Evolutionary conservation across 2,888 invertebrate species (phyloP).

Genomic region (Lepidocyrtinus sp.): DNA sequence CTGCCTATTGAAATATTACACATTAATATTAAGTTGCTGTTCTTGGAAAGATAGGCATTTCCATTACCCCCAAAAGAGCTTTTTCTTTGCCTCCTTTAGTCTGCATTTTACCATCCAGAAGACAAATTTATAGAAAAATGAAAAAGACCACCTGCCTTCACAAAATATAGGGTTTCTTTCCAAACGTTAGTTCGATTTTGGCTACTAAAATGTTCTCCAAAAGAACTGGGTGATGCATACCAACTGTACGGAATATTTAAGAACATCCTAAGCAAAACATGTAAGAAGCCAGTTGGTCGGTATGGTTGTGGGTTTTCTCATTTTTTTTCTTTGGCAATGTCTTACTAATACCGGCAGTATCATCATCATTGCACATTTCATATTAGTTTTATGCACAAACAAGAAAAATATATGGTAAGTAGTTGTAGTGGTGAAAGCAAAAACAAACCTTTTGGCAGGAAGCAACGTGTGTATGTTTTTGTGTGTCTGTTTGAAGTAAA

Average conservation of each 20-base stretch:
- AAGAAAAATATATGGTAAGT: not conserved
- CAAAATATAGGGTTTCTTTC: not conserved
- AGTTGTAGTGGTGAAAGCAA: not conserved
- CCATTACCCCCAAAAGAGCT: slow-evolving; percentile 22
- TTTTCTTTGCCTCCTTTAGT: not conserved
- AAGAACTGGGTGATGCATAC: not conserved
- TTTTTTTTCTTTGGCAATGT: not conserved
- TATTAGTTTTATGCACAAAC: not conserved
- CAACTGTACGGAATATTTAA: not conserved
- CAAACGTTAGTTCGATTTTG: not conserved
- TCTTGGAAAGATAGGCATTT: not conserved
- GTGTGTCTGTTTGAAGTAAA: not conserved
- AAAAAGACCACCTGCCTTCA: slow-evolving; percentile 31
- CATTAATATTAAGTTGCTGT: slow-evolving; percentile 37
- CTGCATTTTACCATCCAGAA: not conserved
- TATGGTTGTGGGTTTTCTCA: not conserved
- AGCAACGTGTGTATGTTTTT: too few relatives aligned
- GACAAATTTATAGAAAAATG: slow-evolving; percentile 26
- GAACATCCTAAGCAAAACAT: not conserved
- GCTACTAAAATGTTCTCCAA: slow-evolving; percentile 15
- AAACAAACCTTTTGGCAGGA: not conserved
- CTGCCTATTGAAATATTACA: slow-evolving; percentile 42
- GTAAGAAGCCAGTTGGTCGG: too few relatives aligned
- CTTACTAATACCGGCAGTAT: not conserved
- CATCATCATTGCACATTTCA: not conserved